Base-by-base conservation (phyloP, 2,797 vertebrate genomes). In the Loris lydekkerianus region DNA sequence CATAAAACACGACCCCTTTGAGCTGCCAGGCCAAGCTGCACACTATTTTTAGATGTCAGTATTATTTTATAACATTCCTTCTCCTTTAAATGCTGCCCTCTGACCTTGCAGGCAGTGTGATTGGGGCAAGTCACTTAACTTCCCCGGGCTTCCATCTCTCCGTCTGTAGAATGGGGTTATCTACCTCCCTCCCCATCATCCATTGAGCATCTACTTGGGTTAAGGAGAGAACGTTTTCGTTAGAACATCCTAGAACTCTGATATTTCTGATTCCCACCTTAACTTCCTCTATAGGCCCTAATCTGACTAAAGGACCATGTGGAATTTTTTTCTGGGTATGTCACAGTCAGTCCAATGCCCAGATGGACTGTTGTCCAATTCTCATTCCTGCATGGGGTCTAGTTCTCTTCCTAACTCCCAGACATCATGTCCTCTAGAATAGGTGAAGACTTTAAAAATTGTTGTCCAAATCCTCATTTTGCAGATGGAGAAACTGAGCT, bases 51-150 rank as follows among this genome's bases (percentile, higher is more conserved):
- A 97, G 97, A 93, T 61, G 65, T 65, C 84, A 89, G 76, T 97
- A 89, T 97, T 97, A 96, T 98, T 97, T 91, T 97, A 98, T 95
- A 96, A 82, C 97, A 97, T 97, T 98, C 96, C 78, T 98, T 76
- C 70, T 91, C 86, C 94, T 93, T 89, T 77, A 96, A 95, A 94
- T 4, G 75, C 78, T 46, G 87, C 91, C 96, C 96, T 97, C 89
- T 96, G 95, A 72, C 93, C 93, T 86, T 4, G 1, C 83, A 77
- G 40, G 29, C 77, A 49, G 53, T 34, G 23, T 0, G 43, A 95
- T 75, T 56, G 5, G 53, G 86, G 72, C 43, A 56, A 60, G 78
- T 78, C 3, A 3, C 91, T 63, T 91, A 20, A 34, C 53, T 85
- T 92, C 40, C 80, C 53, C 3, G 11, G 82, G 63, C 70, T 73